Conservation (phyloP, 92 coral and sea anemone genomes). For the Phenganax stokvisi region DNA sequence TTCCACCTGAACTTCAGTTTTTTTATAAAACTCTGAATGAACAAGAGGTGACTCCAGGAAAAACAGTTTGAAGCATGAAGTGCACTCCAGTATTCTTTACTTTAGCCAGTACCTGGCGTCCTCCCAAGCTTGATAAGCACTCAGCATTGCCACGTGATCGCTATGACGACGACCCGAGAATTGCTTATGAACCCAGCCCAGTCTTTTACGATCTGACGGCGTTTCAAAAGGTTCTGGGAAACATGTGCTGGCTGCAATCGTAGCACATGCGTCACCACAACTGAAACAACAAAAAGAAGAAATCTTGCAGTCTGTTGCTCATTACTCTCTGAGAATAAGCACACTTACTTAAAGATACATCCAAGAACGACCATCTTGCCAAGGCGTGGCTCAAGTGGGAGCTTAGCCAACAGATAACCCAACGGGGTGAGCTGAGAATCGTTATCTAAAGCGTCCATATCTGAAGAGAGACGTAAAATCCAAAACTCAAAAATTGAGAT, state of each 20-base stretch:
- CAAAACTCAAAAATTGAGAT: neutral
- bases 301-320: neutral
- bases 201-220: slow-evolving; percentile 91
- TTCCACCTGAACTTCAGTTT: too few species aligned
- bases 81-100: neutral
- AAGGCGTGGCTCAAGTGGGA: slow-evolving; percentile 94
- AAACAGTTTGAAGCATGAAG: neutral
- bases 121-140: slow-evolving; percentile 98
- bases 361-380: slow-evolving; percentile 97
- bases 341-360: slow-evolving; percentile 80
- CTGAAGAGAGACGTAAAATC: slow-evolving; percentile 35
- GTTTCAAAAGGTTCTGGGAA: slow-evolving; percentile 99
- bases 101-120: slow-evolving; percentile 66
- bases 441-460: slow-evolving; percentile 92
- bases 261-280: slow-evolving; percentile 94
- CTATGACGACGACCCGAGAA: slow-evolving; percentile 98
- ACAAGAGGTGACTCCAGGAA: neutral
- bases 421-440: slow-evolving; percentile 84
- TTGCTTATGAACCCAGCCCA: slow-evolving; percentile 99
- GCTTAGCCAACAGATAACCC: slow-evolving; percentile 87
- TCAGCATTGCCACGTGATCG: slow-evolving; percentile 91
- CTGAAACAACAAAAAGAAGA: slow-evolving; percentile 40
- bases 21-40: too few species aligned
- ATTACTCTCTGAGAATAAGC: neutral
- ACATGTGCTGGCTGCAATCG: slow-evolving; percentile 93